Conservation (phyloP, 2,888 invertebrate species). For the Nezara viridula region DNA sequence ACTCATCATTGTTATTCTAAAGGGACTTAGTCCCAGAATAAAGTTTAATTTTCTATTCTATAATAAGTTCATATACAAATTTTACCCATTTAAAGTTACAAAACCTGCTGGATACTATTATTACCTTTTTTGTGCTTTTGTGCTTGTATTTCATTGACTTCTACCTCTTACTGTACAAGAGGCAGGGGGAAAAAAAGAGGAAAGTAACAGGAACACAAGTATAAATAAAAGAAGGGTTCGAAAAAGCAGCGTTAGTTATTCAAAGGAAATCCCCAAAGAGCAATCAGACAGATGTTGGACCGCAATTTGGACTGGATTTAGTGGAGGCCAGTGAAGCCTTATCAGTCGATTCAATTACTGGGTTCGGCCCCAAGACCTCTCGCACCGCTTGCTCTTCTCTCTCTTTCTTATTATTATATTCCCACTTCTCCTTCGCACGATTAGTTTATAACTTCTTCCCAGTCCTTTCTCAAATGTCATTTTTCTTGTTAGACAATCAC, state of each 20-base stretch:
- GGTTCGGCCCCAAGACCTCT: neutral
- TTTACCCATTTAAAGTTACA: too few species aligned
- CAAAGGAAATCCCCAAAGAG: conserved; percentile 25
- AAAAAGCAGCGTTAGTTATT: conserved; percentile 14
- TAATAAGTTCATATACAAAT: too few species aligned
- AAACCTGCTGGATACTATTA: too few species aligned
- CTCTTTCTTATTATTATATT: neutral
- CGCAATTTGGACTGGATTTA: conserved; percentile 43
- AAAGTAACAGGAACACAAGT: neutral
- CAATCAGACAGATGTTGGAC: conserved; percentile 48
- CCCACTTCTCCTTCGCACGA: neutral
- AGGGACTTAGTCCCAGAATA: too few species aligned
- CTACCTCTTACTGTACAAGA: neutral
- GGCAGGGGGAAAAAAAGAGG: neutral
- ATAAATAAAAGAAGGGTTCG: conserved; percentile 8
- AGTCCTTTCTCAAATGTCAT: too few species aligned
- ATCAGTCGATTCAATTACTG: conserved; percentile 41
- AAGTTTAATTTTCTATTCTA: too few species aligned
- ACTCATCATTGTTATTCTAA: too few species aligned
- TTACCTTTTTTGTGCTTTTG: too few species aligned
- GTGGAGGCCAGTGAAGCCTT: conserved; percentile 18
- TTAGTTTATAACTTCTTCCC: neutral
- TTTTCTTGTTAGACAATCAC: too few species aligned
- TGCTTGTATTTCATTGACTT: neutral
- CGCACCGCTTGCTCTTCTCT: neutral